A percentile compares a stretch with the other conserved stretches of the same genome.
Evolutionary conservation across 1,140 invertebrate species (phyloP).

Genomic region (Heliconius nattereri): DNA sequence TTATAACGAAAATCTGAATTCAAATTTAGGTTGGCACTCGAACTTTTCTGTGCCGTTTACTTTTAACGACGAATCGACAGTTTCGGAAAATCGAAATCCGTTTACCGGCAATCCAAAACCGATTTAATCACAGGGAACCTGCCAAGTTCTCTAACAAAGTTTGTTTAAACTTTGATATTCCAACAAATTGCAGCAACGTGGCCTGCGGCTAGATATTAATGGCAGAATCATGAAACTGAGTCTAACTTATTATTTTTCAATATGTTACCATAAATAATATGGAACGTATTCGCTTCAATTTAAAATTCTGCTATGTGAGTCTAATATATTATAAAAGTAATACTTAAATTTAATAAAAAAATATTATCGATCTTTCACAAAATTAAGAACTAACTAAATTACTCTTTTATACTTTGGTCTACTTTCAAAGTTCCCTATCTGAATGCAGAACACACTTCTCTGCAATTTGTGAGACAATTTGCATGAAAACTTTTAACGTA

Average conservation of each 20-base stretch:
- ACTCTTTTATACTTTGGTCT: slow-evolving; percentile 22
- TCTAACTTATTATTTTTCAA: slow-evolving; percentile 36
- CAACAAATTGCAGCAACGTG: slow-evolving; percentile 74
- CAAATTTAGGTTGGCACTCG: slow-evolving; percentile 38
- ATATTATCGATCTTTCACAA: neutral
- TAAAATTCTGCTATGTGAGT: neutral
- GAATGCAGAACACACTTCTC: slow-evolving; percentile 40
- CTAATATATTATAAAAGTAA: neutral
- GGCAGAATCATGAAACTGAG: slow-evolving; percentile 60
- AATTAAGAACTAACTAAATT: slow-evolving; percentile 20
- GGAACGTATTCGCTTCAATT: neutral
- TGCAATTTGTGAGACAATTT: slow-evolving; percentile 42
- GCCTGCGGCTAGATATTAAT: slow-evolving; percentile 72
- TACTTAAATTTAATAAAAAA: neutral
- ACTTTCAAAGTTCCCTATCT: slow-evolving; percentile 33
- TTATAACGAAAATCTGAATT: slow-evolving; percentile 34
- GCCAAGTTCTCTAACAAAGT: slow-evolving; percentile 72
- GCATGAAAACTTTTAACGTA: slow-evolving; percentile 40
- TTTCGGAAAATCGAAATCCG: slow-evolving; percentile 62
- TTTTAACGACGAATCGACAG: slow-evolving; percentile 73
- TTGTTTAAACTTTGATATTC: slow-evolving; percentile 72
- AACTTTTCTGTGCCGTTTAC: slow-evolving; percentile 54
- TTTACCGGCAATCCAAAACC: slow-evolving; percentile 74
- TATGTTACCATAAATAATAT: neutral
- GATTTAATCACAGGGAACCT: slow-evolving; percentile 77